Evolutionary conservation across 2,797 vertebrate species (phyloP).

Genomic region (Myotis myotis): DNA sequence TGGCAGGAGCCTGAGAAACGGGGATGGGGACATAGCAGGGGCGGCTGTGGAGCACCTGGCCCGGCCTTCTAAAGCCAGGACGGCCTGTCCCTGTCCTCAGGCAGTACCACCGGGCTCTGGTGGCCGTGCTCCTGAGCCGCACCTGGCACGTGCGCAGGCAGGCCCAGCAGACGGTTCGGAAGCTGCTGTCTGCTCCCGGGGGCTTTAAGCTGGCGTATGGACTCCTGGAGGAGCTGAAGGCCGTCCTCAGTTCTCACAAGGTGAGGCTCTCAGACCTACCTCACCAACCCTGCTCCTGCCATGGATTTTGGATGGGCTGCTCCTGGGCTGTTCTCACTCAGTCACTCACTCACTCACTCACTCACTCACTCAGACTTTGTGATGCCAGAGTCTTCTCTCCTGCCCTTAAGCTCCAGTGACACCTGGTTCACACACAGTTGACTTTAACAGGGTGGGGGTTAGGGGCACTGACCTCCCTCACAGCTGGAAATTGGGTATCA

Average conservation of each 20-base stretch:
- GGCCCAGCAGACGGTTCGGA: slow-evolving; percentile 91
- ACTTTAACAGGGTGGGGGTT: background rate
- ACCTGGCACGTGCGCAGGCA: slow-evolving; percentile 92
- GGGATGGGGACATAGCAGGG: background rate
- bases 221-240: slow-evolving; percentile 92
- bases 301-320: background rate
- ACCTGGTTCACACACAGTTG: background rate
- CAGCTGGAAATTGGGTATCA: background rate
- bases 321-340: background rate
- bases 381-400: background rate
- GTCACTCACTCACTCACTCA: too few relatives aligned
- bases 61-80: accelerated
- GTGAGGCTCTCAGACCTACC: slow-evolving; percentile 80
- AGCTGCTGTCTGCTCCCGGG: slow-evolving; percentile 92
- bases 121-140: slow-evolving; percentile 90
- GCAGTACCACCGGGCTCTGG: slow-evolving; percentile 92
- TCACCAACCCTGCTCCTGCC: background rate
- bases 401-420: background rate
- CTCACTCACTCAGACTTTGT: background rate
- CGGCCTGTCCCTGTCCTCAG: slow-evolving; percentile 77
- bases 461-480: background rate
- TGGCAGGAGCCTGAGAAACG: background rate
- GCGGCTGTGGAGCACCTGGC: background rate
- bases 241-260: slow-evolving; percentile 93
- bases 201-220: slow-evolving; percentile 91